Conservation (phyloP, 2,797 vertebrate species). For the Eleutherodactylus coqui region DNA sequence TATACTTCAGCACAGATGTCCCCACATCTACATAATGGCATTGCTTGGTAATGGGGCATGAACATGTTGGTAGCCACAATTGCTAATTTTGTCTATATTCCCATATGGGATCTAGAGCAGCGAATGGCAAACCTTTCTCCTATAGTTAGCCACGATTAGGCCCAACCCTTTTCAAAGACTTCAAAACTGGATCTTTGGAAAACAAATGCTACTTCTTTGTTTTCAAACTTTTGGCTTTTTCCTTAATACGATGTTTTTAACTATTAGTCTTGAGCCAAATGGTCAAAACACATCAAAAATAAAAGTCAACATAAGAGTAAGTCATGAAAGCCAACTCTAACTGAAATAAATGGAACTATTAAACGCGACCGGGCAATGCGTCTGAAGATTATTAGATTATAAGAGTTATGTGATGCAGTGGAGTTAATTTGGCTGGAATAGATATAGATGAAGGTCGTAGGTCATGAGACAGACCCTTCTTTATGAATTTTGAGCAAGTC, state of each 20-base stretch:
- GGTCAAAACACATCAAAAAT: not conserved
- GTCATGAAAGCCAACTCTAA: not conserved
- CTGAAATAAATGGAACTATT: not conserved
- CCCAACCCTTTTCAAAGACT: not conserved
- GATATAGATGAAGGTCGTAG: not conserved
- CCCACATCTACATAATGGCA: not conserved
- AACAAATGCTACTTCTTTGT: not conserved
- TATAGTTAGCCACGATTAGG: not conserved
- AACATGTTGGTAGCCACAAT: not conserved
- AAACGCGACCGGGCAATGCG: not conserved
- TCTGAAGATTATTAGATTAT: constrained; percentile 23
- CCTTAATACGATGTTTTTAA: not conserved
- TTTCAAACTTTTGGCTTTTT: not conserved
- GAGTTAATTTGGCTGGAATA: constrained; percentile 27
- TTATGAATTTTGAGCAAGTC: constrained; percentile 21
- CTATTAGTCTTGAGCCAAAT: not conserved
- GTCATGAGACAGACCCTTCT: constrained; percentile 10
- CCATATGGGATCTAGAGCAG: not conserved
- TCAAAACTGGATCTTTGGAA: not conserved
- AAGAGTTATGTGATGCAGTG: constrained; percentile 22
- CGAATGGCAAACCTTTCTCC: not conserved
- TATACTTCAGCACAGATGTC: not conserved
- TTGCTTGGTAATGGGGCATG: not conserved
- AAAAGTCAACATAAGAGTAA: not conserved
- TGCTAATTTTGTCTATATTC: not conserved